phyloP scores from a whole-genome alignment of 1,140 invertebrate species.

The Hylyphantes graminicola region DNA sequence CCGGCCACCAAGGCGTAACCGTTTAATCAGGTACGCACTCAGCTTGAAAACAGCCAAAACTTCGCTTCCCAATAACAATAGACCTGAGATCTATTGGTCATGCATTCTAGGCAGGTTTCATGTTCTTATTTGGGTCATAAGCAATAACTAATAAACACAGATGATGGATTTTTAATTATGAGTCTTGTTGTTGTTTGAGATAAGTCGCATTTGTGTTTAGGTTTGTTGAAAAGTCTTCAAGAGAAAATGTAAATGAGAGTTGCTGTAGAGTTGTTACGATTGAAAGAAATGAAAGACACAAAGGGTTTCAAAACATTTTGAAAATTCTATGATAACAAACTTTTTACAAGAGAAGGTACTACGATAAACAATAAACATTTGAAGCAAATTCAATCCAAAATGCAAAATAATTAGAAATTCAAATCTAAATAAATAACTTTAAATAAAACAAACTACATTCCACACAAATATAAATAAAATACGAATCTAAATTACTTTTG shows the following conservation, averaged over 20 bases:
- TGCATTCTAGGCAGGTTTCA: conserved; percentile 34
- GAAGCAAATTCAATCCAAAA: neutral
- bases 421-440: too few species aligned
- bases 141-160: conserved; percentile 32
- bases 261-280: too few species aligned
- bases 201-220: too few species aligned
- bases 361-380: neutral
- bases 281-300: neutral
- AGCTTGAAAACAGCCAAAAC: conserved; percentile 39
- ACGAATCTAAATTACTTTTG: neutral
- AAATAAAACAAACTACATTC: neutral
- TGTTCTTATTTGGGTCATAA: conserved; percentile 33
- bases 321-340: neutral
- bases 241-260: too few species aligned
- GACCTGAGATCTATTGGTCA: conserved; percentile 34
- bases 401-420: neutral
- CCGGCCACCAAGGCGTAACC: conserved; percentile 43
- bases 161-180: conserved; percentile 24
- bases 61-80: conserved; percentile 19
- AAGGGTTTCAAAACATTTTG: neutral
- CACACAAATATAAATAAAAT: neutral
- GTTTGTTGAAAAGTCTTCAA: too few species aligned
- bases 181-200: too few species aligned
- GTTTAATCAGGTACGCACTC: conserved; percentile 47
- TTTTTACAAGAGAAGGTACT: neutral